Conservation (phyloP, 2,113 vertebrate genomes). For the Lamprotornis superbus region DNA sequence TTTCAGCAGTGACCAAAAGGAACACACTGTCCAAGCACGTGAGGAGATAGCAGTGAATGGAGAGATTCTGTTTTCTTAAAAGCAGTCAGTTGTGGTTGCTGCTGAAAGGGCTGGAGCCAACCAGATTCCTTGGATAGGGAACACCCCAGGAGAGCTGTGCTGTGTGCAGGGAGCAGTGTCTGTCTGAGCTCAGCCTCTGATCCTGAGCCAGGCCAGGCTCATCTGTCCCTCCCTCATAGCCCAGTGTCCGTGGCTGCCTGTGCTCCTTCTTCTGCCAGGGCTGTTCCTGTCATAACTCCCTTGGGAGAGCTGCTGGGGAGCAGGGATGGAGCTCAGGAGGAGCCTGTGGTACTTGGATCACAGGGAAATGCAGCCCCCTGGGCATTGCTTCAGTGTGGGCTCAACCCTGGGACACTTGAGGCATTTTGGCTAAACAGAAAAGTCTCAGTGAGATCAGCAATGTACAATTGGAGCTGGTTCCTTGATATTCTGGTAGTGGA, state of each 20-base stretch:
- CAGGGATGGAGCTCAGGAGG: background rate
- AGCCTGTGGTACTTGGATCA: fast-evolving
- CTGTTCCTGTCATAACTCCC: background rate
- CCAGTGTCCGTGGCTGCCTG: background rate
- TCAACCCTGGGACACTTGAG: background rate
- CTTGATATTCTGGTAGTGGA: fast-evolving
- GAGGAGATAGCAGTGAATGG: background rate
- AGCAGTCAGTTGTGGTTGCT: background rate
- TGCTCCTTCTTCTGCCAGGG: background rate
- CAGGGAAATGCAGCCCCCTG: background rate
- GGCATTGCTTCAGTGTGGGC: fast-evolving
- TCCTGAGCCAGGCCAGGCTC: background rate
- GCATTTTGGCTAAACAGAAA: background rate
- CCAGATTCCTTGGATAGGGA: background rate
- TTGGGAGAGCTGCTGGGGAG: background rate
- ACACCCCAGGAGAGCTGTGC: background rate
- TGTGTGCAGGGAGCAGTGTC: background rate
- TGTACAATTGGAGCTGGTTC: background rate
- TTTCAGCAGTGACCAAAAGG: background rate
- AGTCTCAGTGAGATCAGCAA: background rate
- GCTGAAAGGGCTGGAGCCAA: background rate
- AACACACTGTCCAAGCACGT: fast-evolving
- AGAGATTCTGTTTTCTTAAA: background rate
- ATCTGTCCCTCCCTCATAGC: background rate
- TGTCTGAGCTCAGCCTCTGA: background rate